Percentiles rank a stretch among this genome's conserved stretches.
phyloP scores from a whole-genome alignment of 2,888 invertebrate genomes.

The Cryptus armator region DNA sequence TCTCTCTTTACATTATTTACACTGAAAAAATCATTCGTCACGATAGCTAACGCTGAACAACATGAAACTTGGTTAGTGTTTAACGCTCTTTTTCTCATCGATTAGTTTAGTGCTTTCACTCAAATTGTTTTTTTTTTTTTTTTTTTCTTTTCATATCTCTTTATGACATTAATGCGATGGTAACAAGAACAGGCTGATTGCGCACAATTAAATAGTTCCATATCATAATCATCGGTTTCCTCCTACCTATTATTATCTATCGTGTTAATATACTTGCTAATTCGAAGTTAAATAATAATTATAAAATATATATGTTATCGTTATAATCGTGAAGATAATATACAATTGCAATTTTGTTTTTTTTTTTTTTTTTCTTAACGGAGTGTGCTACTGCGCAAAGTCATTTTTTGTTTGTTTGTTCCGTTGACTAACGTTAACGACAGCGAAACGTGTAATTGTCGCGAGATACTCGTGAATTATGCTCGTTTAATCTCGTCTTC shows the following conservation, averaged over 20 bases:
- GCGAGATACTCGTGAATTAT: conserved; percentile 43
- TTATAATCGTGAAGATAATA: conserved; percentile 77
- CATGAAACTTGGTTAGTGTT: conserved; percentile 61
- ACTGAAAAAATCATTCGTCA: conserved; percentile 78
- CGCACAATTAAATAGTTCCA: conserved; percentile 67
- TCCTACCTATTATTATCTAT: conserved; percentile 64
- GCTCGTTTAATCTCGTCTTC: conserved; percentile 75
- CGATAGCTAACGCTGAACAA: conserved; percentile 73
- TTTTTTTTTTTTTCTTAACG: conserved; percentile 50
- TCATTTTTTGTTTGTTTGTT: conserved; percentile 26
- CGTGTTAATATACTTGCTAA: conserved; percentile 70
- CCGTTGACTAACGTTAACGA: conserved; percentile 51
- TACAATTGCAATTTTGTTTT: conserved; percentile 74
- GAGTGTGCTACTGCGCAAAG: conserved; percentile 61
- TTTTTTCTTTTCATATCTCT: conserved; percentile 34
- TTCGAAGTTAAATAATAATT: conserved; percentile 77
- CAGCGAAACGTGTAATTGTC: conserved; percentile 48
- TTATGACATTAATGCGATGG: conserved; percentile 73
- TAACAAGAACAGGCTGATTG: conserved; percentile 69
- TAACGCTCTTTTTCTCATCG: conserved; percentile 48
- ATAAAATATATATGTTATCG: conserved; percentile 79
- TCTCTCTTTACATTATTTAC: conserved; percentile 84
- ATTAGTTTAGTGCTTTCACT: conserved; percentile 51
- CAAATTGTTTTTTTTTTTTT: conserved; percentile 46
- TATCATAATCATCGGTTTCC: conserved; percentile 62